phyloP scores from a whole-genome alignment of 2,888 invertebrate species.

The Cephus sareptanus region DNA sequence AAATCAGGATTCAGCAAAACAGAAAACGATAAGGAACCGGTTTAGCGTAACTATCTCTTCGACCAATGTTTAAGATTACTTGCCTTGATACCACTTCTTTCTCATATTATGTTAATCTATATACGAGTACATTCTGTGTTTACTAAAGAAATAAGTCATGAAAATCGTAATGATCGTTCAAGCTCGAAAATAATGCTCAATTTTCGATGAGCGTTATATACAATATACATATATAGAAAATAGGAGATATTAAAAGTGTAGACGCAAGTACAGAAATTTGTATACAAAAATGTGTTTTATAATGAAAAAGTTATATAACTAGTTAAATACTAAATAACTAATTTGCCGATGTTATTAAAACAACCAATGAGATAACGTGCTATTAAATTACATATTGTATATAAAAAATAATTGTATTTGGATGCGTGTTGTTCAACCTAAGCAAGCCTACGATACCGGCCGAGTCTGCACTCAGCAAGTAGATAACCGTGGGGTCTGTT shows the following conservation, averaged over 20 bases:
- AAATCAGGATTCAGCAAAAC: not conserved
- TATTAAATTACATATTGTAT: not conserved
- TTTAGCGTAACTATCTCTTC: not conserved
- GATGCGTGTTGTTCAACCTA: not conserved
- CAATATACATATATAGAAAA: not conserved
- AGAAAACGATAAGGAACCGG: not conserved
- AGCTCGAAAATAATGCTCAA: not conserved
- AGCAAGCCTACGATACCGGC: not conserved
- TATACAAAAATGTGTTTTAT: not conserved
- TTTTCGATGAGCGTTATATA: not conserved
- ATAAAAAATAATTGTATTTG: not conserved
- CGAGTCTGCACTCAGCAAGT: not conserved
- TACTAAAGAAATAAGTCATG: not conserved
- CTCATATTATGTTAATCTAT: not conserved
- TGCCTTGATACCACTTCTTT: not conserved
- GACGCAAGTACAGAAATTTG: not conserved
- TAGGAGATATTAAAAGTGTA: not conserved
- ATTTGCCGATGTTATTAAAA: not conserved
- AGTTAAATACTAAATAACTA: not conserved
- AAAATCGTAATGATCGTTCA: not conserved
- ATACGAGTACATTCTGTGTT: not conserved
- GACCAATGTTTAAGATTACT: not conserved
- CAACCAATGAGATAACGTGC: not conserved
- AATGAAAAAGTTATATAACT: not conserved
- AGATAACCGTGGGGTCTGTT: not conserved